A percentile compares a stretch with the other conserved stretches of the same genome.
Evolutionary conservation across 2,113 vertebrate genomes (phyloP).

Genomic region (Macroglossus sobrinus): DNA sequence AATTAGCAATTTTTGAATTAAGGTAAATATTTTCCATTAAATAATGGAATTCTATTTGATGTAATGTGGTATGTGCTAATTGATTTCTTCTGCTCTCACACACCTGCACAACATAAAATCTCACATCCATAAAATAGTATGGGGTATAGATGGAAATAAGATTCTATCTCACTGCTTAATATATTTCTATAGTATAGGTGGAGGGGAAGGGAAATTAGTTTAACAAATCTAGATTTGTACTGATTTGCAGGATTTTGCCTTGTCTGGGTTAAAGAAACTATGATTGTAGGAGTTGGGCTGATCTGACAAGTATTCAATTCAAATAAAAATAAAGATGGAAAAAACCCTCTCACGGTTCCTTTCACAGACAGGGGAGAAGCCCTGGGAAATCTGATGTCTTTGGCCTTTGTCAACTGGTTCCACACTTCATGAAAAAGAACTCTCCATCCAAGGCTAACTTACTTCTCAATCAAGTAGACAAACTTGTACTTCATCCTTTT

Average conservation of each 20-base stretch:
- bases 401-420: conserved; percentile 1
- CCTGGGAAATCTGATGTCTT: conserved; percentile 25
- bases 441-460: neutral
- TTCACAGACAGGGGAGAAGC: neutral
- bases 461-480: neutral
- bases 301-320: conserved; percentile 7
- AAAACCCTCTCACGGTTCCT: neutral
- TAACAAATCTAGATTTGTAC: conserved; percentile 47
- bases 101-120: conserved; percentile 30
- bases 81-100: conserved; percentile 8
- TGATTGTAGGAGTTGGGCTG: neutral
- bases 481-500: neutral
- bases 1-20: conserved; percentile 3
- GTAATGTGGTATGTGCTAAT: neutral
- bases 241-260: conserved; percentile 55
- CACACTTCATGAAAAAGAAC: neutral
- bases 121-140: neutral
- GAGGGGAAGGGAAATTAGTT: neutral
- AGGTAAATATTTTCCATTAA: conserved; percentile 44
- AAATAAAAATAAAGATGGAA: neutral
- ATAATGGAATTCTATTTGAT: conserved; percentile 44
- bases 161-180: neutral
- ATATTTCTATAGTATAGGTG: neutral
- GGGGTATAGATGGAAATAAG: neutral
- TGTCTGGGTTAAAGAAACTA: conserved; percentile 19